Base-by-base conservation (phyloP, 2,888 invertebrate species). In the Erynnis tages region DNA sequence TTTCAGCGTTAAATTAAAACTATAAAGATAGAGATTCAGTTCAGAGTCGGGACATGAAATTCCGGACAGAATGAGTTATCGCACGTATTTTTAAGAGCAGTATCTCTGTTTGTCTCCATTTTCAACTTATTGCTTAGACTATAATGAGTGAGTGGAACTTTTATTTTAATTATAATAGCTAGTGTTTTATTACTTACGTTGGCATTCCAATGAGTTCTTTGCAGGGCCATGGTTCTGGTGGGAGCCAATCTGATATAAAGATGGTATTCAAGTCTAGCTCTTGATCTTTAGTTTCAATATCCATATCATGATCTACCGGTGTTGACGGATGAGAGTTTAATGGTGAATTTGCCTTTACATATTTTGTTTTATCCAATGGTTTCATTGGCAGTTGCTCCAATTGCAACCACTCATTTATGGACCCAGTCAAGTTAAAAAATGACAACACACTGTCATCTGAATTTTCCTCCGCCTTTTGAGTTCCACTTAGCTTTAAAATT, bases 181-280 rank as follows among this genome's bases (percentile, higher is more conserved):
- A 6, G 7, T 35, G 5, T 5, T 2, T 13, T 13, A 8, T 16
- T 7, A 94, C 91, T 73, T 92, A 92, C 43, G 94, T 94, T 0
- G 93, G 90, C 52, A 87, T 68, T 0, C 88, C 95, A 0, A 85
- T 75, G 62, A 95, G 94, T 38, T 91, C 76, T 0, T 73, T 73
- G 43, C 80, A 74, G 0, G 62, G 66, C 25, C 94, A 79, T 0
- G 89, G 81, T 44, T 87, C 85, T 0, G 93, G 72, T 2, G 92
- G 90, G 40, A 91, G 63, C 95, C 95, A 95, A 44, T 91, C 86
- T 0, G 81, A 74, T 59, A 88, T 76, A 49, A 79, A 81, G 8
- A 86, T 59, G 0, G 79, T 74, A 49, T 75, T 70, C 0, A 68
- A 57, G 21, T 53, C 54, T 1, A 44, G 59, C n/a, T 13, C 19